Evolutionary conservation across 30 jellyfish, hydroid and myxozoan genomes (phyloP).

Genomic region (Cassiopea andromeda): DNA sequence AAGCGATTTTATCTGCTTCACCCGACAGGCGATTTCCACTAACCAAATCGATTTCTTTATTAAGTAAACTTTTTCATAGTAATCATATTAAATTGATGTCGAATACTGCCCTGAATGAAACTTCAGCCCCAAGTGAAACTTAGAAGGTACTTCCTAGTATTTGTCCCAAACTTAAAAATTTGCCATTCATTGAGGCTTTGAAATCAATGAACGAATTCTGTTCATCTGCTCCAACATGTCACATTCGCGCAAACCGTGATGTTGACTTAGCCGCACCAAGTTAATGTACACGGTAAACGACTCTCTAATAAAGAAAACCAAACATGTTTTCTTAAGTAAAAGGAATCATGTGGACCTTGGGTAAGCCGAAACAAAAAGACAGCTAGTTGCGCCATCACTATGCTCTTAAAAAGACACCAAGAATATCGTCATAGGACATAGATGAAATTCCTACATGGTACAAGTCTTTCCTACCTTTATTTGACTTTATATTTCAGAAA

Average conservation of each 20-base stretch:
- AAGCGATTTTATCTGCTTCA: too few relatives aligned
- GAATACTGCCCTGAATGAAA: too few relatives aligned
- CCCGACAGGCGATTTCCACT: too few relatives aligned
- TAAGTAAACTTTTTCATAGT: too few relatives aligned
- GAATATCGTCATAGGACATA: neutral
- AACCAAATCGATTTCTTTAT: too few relatives aligned
- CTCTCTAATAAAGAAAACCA: neutral
- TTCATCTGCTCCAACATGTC: neutral
- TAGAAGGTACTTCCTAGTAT: too few relatives aligned
- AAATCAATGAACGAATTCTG: neutral
- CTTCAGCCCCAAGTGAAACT: too few relatives aligned
- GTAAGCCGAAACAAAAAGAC: neutral
- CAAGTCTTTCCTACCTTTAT: neutral
- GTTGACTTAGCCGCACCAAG: neutral
- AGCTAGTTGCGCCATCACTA: neutral
- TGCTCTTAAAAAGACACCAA: neutral
- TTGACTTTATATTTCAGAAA: neutral
- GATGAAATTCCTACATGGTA: neutral
- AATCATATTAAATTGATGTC: too few relatives aligned
- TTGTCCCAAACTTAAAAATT: too few relatives aligned
- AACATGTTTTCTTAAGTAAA: constrained; percentile 1
- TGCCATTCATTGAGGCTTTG: neutral
- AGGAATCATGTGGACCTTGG: neutral
- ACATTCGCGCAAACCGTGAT: neutral
- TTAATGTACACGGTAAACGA: neutral